Evolutionary conservation across 2,113 vertebrate genomes (phyloP).

Genomic region (Dasypus novemcinctus): DNA sequence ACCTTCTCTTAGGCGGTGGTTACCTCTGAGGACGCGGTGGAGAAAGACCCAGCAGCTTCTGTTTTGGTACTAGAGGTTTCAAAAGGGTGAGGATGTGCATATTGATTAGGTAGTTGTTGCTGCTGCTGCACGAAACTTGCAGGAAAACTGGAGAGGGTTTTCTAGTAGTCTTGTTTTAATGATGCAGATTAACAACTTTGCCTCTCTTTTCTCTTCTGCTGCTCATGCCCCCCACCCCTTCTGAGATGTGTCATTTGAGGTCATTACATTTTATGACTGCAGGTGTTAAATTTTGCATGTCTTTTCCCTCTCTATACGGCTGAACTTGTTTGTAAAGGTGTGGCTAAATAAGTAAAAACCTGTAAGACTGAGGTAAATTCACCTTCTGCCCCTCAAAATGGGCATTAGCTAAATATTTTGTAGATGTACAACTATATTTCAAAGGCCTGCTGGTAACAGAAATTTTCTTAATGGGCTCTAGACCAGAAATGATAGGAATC

Average conservation of each 20-base stretch:
- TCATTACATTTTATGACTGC: not conserved
- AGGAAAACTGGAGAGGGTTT: not conserved
- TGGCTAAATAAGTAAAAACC: not conserved
- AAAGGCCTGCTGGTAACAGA: not conserved
- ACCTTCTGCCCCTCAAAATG: not conserved
- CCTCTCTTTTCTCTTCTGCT: not conserved
- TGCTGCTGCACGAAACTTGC: not conserved
- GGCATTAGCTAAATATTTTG: not conserved
- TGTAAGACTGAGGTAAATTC: not conserved
- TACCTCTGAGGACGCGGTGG: not conserved
- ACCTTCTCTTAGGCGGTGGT: not conserved
- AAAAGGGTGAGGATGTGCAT: not conserved
- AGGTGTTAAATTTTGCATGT: not conserved
- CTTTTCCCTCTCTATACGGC: not conserved
- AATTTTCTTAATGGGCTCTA: conserved; percentile 22
- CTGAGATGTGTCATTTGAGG: conserved; percentile 21
- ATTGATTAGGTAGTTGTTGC: not conserved
- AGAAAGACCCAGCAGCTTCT: conserved; percentile 16
- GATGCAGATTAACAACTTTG: not conserved
- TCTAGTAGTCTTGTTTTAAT: not conserved
- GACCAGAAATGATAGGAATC: not conserved
- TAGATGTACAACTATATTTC: not conserved
- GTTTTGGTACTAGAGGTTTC: not conserved
- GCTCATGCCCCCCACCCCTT: not conserved
- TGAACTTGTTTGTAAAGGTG: conserved; percentile 49